Evolutionary conservation across 1,140 invertebrate genomes (phyloP).

Genomic region (Spodoptera litura): DNA sequence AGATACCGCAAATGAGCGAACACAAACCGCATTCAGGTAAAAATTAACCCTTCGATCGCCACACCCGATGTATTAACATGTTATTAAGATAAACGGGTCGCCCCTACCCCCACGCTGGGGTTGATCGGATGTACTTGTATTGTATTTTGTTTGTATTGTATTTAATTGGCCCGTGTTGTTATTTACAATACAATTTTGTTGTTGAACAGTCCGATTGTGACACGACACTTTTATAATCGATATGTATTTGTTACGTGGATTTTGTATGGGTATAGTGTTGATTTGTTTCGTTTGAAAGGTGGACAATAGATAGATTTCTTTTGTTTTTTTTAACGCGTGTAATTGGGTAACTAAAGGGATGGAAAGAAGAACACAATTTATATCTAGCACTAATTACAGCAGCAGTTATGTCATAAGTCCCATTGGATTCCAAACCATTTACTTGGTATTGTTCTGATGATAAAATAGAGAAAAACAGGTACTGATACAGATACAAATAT

Average conservation of each 20-base stretch:
- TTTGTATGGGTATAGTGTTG: not conserved
- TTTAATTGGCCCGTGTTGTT: conserved; percentile 61
- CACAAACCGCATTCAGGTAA: conserved; percentile 53
- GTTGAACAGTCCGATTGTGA: conserved; percentile 47
- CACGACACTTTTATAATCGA: conserved; percentile 50
- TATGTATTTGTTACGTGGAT: conserved; percentile 45
- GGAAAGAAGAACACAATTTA: no score
- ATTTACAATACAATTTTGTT: conserved; percentile 50
- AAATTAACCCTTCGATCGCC: conserved; percentile 52
- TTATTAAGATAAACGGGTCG: conserved; percentile 67
- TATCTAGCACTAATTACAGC: no score
- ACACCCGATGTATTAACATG: conserved; percentile 59
- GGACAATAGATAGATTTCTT: no score
- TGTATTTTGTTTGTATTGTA: conserved; percentile 51
- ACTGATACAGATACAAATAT: no score
- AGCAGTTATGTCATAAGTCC: no score
- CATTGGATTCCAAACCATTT: no score
- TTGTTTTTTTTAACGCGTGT: no score
- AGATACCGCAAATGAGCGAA: conserved; percentile 60
- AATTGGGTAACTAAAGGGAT: no score
- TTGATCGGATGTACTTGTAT: conserved; percentile 51
- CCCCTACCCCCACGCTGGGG: conserved; percentile 50
- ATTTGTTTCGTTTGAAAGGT: not conserved
- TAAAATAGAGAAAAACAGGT: no score
- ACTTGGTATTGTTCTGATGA: no score